phyloP scores from a whole-genome alignment of 35 echinoderm and acorn worm species.

The Patiria miniata region DNA sequence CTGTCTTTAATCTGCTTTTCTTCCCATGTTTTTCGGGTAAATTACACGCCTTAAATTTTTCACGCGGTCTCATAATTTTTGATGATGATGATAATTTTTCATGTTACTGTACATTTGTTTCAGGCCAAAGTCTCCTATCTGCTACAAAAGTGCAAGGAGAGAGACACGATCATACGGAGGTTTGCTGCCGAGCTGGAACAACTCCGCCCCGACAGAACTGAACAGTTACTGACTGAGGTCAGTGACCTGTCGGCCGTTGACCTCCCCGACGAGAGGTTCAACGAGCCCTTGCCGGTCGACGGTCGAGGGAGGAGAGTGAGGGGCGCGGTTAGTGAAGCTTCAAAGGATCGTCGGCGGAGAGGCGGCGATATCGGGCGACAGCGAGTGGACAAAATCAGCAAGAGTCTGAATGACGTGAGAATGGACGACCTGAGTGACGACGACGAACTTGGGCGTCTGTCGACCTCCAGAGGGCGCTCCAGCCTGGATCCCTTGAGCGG shows the following conservation, averaged over 20 bases:
- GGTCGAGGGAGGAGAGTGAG: background rate
- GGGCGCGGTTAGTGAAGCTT: background rate
- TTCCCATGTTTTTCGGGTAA: too few species aligned
- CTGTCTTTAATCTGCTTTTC: too few species aligned
- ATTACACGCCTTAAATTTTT: background rate
- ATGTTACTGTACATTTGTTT: background rate
- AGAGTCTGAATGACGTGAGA: conserved; percentile 5
- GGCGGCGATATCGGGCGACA: background rate
- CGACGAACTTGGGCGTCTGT: background rate
- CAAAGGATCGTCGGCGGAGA: background rate
- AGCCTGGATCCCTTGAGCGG: conserved; percentile 13
- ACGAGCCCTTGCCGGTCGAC: conserved; percentile 29
- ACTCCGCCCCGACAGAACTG: conserved; percentile 44
- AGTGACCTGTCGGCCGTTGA: conserved; percentile 31
- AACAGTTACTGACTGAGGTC: conserved; percentile 63
- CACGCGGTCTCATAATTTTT: background rate
- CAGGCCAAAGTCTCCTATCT: conserved; percentile 86
- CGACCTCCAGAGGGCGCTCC: background rate
- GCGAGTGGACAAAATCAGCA: background rate
- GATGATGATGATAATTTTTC: background rate
- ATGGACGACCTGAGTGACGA: background rate
- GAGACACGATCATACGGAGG: conserved; percentile 52
- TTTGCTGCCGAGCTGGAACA: conserved; percentile 60
- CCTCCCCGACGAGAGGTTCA: conserved; percentile 43
- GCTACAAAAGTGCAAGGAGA: conserved; percentile 70